Base-by-base conservation (phyloP, 23 tunicate genomes). In the Aplidium turbinatum region DNA sequence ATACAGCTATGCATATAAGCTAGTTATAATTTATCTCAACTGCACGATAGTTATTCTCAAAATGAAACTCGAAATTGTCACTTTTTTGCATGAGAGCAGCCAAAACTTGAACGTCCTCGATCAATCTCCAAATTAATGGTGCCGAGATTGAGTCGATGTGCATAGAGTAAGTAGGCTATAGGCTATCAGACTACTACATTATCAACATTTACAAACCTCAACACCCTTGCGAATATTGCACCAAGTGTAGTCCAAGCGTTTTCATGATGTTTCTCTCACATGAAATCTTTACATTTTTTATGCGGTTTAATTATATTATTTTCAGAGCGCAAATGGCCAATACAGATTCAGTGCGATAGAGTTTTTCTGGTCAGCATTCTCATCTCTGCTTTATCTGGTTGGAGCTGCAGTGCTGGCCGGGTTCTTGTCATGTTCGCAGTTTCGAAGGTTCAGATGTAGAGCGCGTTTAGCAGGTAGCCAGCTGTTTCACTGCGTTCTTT, bases 361-460 rank as follows among this genome's bases (percentile, higher is more conserved):
- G 46, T 83, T 83, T 56, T 83, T 83, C 46, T 83, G 89, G 89
- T 77, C 89, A 18, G 82, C 89, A 21, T 83, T 83, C 42, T 63
- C 81, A 1, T 83, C 82, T 56, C 58, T 83, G 30, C 76, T 83
- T 13, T 83, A 56, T 21, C 70, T 83, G 0, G 48, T 83, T 9
- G 89, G 89, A 4, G 80, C 89, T 38, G 58, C 76, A 4, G 89
- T 83, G 13, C 56, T 75, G 26, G 89, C 89, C 3, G 89, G 76
- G 32, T 83, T 75, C 42, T 33, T 83, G 45, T 29, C 46, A 7
- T 83, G 89, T 35, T 35, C 65, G 7, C 25, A 35, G 2, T 75
- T 75, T 39, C 18, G 33, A 30, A 57, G 31, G 29, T 57, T 9
- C 20, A 38, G 7, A 1, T 75, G 80, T 38, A 28, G 68, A 38